phyloP scores from a whole-genome alignment of 2,888 invertebrate genomes.

The Macrosiphum euphorbiae region DNA sequence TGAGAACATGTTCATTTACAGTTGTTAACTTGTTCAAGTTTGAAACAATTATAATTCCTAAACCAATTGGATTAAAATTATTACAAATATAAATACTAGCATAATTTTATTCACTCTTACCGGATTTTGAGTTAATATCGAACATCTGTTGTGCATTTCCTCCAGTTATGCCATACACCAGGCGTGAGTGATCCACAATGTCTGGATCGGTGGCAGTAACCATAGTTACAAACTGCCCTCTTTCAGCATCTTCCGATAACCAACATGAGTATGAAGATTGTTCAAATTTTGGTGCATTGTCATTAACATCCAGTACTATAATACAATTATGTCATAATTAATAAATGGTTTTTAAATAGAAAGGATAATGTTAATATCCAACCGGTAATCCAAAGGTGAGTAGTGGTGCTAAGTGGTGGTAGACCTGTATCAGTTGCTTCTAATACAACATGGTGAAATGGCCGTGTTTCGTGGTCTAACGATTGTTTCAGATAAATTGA shows the following conservation, averaged over 20 bases:
- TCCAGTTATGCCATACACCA: constrained; percentile 85
- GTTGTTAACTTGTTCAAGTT: constrained; percentile 82
- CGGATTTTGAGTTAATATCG: constrained; percentile 75
- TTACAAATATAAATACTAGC: not conserved
- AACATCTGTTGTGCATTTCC: constrained; percentile 85
- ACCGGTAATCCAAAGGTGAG: constrained; percentile 86
- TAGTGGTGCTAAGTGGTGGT: constrained; percentile 84
- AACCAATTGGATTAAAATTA: constrained; percentile 56
- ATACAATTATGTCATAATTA: constrained; percentile 4
- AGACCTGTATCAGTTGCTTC: constrained; percentile 86
- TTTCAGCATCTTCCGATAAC: constrained; percentile 84
- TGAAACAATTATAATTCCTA: constrained; percentile 78
- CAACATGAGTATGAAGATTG: constrained; percentile 83
- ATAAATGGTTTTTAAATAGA: constrained; percentile 74
- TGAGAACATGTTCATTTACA: constrained; percentile 79
- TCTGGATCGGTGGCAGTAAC: constrained; percentile 92
- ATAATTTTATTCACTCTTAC: constrained; percentile 67
- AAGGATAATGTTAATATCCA: constrained; percentile 67
- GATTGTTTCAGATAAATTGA: constrained; percentile 82
- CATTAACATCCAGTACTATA: constrained; percentile 88
- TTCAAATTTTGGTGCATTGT: constrained; percentile 89
- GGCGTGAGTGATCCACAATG: constrained; percentile 79
- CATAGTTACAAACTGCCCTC: constrained; percentile 90
- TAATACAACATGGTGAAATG: constrained; percentile 83
- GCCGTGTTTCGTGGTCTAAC: constrained; percentile 84